These are phyloP conservation scores for Goniozus legneri DNA, from an alignment of 1,140 invertebrate species.

Conservation along the genomic window DNA sequence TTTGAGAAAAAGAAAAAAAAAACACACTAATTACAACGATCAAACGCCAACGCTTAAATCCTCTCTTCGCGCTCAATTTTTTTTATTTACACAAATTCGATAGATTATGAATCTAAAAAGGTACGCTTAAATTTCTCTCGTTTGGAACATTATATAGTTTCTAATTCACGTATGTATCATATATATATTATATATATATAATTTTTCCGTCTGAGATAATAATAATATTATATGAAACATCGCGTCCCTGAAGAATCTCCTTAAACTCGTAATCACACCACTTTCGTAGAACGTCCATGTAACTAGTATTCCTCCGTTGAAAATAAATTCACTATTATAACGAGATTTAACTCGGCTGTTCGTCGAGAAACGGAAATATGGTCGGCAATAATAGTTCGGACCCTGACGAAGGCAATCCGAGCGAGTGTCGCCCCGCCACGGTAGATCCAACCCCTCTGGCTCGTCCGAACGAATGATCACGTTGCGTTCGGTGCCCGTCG, in stretches of 20 bases:
- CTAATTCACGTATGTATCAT: neutral
- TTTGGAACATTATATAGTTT: neutral
- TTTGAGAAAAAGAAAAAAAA: neutral
- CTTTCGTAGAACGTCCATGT: too few species aligned
- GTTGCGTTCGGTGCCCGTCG: too few species aligned
- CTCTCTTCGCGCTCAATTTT: slow-evolving; percentile 1
- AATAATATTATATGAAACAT: slow-evolving; percentile 5
- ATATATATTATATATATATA: slow-evolving; percentile 13
- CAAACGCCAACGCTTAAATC: slow-evolving; percentile 3
- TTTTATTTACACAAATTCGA: slow-evolving; percentile 12
- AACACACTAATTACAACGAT: slow-evolving; percentile 19
- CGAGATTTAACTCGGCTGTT: too few species aligned
- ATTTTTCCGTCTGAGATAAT: slow-evolving; percentile 8
- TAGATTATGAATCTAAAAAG: neutral
- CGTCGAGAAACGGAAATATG: too few species aligned
- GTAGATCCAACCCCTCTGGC: too few species aligned
- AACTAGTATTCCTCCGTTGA: too few species aligned
- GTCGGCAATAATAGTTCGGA: too few species aligned
- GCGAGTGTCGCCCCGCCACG: too few species aligned
- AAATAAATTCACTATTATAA: too few species aligned
- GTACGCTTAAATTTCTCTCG: neutral
- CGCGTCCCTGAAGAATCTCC: neutral
- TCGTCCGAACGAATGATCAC: too few species aligned
- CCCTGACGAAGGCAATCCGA: too few species aligned
- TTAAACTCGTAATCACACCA: slow-evolving; percentile 3